These are phyloP conservation scores for Acanthococcus lagerstroemiae DNA, from an alignment of 2,888 invertebrate genomes.

Conservation along the genomic window DNA sequence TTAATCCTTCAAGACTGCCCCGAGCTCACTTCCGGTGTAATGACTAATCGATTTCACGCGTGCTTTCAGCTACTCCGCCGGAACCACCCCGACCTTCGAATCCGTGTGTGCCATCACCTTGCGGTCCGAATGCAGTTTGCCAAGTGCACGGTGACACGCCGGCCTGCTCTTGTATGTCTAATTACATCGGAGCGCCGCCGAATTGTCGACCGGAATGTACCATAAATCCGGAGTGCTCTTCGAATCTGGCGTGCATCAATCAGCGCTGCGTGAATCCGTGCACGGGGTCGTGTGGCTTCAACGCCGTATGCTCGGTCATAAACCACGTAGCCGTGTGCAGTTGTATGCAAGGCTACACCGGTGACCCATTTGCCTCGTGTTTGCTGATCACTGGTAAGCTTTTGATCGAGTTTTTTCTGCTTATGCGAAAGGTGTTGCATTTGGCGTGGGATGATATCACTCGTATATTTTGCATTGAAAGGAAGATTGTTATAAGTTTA, in stretches of 20 bases:
- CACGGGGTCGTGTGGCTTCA: slow-evolving; percentile 63
- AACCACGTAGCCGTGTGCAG: slow-evolving; percentile 57
- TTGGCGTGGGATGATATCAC: neutral
- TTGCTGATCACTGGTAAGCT: slow-evolving; percentile 48
- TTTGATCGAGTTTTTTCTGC: too few relatives aligned
- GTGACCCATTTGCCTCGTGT: slow-evolving; percentile 62
- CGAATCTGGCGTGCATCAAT: slow-evolving; percentile 56
- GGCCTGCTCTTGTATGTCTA: slow-evolving; percentile 39
- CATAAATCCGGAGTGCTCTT: slow-evolving; percentile 60
- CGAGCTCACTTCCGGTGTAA: neutral
- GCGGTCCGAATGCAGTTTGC: slow-evolving; percentile 41
- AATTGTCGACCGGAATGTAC: slow-evolving; percentile 69
- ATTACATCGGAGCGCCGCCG: slow-evolving; percentile 42
- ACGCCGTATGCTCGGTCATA: slow-evolving; percentile 62
- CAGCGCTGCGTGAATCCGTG: slow-evolving; percentile 72
- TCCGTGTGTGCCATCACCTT: slow-evolving; percentile 53
- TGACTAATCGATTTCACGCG: neutral
- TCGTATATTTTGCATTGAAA: neutral
- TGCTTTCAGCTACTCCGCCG: slow-evolving; percentile 18
- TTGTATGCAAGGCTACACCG: slow-evolving; percentile 57
- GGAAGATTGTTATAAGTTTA: too few relatives aligned
- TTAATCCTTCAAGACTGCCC: slow-evolving; percentile 25
- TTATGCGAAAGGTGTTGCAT: too few relatives aligned
- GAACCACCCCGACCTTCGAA: slow-evolving; percentile 44
- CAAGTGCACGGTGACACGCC: slow-evolving; percentile 39